A percentile compares a stretch with the other conserved stretches of the same genome.
Conservation (phyloP, 2,888 invertebrate species). For the Pantelozetes paolii region DNA sequence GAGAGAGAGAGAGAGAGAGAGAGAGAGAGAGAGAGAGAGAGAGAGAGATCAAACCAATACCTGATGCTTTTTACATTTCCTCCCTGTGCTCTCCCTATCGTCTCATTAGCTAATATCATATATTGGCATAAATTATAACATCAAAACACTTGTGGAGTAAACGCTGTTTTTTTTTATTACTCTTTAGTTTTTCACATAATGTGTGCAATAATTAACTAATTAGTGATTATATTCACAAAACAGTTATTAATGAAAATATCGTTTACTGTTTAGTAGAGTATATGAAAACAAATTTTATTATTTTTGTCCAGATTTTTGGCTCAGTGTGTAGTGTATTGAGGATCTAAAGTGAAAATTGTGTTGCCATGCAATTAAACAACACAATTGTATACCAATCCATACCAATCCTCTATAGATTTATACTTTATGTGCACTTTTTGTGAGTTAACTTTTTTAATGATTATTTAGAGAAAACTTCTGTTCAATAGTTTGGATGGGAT, state of each 20-base stretch:
- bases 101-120: neutral
- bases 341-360: neutral
- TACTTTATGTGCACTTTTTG: neutral
- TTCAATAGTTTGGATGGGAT: conserved; percentile 8
- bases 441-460: conserved; percentile 16
- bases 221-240: neutral
- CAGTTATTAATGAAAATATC: neutral
- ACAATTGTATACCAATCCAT: too few relatives aligned
- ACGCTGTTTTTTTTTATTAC: neutral
- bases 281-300: neutral
- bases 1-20: too few relatives aligned
- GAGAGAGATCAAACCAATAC: conserved; percentile 5
- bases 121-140: conserved; percentile 1
- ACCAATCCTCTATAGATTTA: too few relatives aligned
- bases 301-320: neutral
- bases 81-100: neutral
- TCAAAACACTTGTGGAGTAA: conserved; percentile 11
- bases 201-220: neutral
- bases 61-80: conserved; percentile 12
- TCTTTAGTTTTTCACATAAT: neutral
- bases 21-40: too few relatives aligned
- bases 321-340: neutral
- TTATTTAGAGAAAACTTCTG: conserved; percentile 3
- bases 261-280: neutral
- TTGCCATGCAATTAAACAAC: conserved; percentile 11